Evolutionary conservation across 2,113 vertebrate genomes (phyloP), one percentile per base, ranked within the genome.

Genomic region (Lepus americanus): DNA sequence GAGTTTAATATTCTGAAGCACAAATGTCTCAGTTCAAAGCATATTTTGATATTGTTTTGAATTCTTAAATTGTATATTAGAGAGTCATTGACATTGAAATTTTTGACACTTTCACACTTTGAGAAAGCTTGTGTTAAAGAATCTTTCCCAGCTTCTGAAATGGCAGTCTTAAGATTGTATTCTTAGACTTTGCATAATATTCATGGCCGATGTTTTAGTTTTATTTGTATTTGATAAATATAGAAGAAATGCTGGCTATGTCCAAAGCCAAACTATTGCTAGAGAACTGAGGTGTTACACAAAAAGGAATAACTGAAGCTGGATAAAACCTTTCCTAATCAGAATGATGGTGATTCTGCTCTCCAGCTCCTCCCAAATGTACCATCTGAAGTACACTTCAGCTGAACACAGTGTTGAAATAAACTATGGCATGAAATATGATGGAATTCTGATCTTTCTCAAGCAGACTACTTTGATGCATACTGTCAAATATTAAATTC

Each of bases 101-200:
- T 89, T 96, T 93, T 91, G 83, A 96, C 86, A 90, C 33, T 79
- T 95, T 94, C 77, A 85, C 81, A 77, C 84, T 87, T 84, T 61
- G 39, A 93, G 66, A 87, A 93, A 87, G 59, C 11, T 29, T 59
- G 11, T 94, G 70, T 76, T 97, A 82, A 51, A 72, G 55, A 92
- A 66, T 94, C 73, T 88, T 67, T 85, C 33, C 82, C 76, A 92
- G 19, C 87, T 93, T 95, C 92, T 92, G 61, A 95, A 95, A 70
- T 81, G 89, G 70, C 76, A 92, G 13, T 39, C 74, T 63, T 63
- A 61, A 81, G 84, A n/a, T 87, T 92, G 19, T 77, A 72, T 73
- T 93, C 76, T 84, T 67, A 80, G 64, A 82, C 76, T 90, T 93
- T 73, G 36, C 22, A 27, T n/a, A 76, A n/a, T 76, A 31, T 53